phyloP scores from a whole-genome alignment of 2,113 vertebrate species.

The Megalops atlanticus region DNA sequence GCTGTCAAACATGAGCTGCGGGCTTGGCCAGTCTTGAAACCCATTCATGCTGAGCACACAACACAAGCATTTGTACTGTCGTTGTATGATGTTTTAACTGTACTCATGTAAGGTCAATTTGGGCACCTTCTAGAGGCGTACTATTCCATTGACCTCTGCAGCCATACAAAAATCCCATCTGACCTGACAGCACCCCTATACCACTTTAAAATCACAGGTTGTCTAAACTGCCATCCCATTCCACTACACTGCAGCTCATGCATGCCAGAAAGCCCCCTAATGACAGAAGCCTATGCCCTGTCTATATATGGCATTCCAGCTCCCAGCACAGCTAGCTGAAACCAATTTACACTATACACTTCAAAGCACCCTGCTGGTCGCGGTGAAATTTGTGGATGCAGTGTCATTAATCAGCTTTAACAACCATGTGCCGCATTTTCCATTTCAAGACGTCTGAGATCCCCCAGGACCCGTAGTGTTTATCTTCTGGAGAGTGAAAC shows the following conservation, averaged over 20 bases:
- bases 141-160: too few species aligned
- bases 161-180: too few species aligned
- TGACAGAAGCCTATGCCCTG: neutral
- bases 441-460: neutral
- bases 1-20: neutral
- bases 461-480: neutral
- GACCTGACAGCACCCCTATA: neutral
- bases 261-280: neutral
- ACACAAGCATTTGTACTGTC: too few species aligned
- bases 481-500: neutral
- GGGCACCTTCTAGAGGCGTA: too few species aligned
- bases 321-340: neutral
- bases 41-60: too few species aligned
- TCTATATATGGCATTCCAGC: slow-evolving; percentile 7
- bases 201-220: too few species aligned
- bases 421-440: neutral
- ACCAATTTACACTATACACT: neutral
- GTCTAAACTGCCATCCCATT: too few species aligned
- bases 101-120: too few species aligned
- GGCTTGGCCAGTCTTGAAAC: neutral
- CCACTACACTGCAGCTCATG: too few species aligned
- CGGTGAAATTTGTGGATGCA: neutral
- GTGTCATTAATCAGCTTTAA: neutral
- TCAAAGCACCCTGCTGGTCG: neutral
- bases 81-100: too few species aligned